Percentiles rank a stretch among this genome's conserved stretches.
These are phyloP conservation scores for Notamacropus eugenii DNA, from an alignment of 2,797 vertebrate species.

Conservation along the genomic window DNA sequence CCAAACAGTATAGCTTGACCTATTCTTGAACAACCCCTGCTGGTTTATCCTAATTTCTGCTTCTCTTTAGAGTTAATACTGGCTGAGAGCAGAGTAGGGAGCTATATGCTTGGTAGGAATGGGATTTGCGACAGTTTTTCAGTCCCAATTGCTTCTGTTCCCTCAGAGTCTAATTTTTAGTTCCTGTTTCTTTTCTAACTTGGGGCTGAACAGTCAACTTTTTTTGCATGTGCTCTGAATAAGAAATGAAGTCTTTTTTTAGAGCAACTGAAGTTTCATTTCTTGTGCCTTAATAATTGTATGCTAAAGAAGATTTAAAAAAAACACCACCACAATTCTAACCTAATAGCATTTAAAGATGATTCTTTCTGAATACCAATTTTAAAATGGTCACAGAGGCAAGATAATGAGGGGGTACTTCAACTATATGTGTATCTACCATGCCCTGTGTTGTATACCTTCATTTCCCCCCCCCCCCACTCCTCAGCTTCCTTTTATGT, in stretches of 20 bases:
- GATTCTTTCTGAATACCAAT: background rate
- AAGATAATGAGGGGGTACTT: background rate
- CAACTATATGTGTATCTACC: background rate
- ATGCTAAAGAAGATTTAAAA: background rate
- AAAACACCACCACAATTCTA: background rate
- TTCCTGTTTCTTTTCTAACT: background rate
- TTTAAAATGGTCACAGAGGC: background rate
- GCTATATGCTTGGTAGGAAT: background rate
- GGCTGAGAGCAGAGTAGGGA: background rate
- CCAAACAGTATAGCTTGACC: background rate
- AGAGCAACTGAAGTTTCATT: background rate
- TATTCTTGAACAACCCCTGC: background rate
- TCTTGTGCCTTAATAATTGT: background rate
- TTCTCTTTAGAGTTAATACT: background rate
- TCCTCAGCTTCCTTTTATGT: background rate
- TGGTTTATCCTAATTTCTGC: background rate
- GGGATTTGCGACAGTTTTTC: background rate
- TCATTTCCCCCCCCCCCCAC: background rate
- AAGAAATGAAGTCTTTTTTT: background rate
- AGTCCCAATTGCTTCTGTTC: background rate
- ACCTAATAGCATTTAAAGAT: background rate
- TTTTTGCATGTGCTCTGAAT: background rate
- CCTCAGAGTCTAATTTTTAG: background rate
- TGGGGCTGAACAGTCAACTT: background rate
- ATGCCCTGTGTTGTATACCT: background rate